Evolutionary conservation across 2,888 invertebrate genomes (phyloP).

Genomic region (Alloplasta piceator): DNA sequence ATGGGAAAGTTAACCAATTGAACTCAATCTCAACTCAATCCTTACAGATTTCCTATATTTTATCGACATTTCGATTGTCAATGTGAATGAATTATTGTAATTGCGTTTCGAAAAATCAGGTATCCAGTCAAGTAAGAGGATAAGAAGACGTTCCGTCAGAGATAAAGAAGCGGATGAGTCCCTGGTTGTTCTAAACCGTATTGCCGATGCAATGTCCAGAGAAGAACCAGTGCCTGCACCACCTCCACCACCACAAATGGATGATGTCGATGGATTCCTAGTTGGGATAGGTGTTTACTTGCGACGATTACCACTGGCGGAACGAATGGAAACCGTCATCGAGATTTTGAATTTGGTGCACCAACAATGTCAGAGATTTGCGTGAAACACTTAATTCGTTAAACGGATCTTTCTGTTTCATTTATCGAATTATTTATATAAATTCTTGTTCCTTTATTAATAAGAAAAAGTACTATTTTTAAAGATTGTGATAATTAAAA

Average conservation of each 20-base stretch:
- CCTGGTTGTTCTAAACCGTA: slow-evolving; percentile 4
- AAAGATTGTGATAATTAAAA: not conserved
- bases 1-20: slow-evolving; percentile 14
- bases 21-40: slow-evolving; percentile 13
- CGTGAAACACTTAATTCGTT: not conserved
- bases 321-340: slow-evolving; percentile 21
- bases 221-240: slow-evolving; percentile 21
- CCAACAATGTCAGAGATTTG: slow-evolving; percentile 14
- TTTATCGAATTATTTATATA: not conserved
- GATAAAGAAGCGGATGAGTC: slow-evolving; percentile 6
- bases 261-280: slow-evolving; percentile 27
- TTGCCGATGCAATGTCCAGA: slow-evolving; percentile 17
- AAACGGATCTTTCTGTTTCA: not conserved
- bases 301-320: slow-evolving; percentile 7
- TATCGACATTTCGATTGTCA: slow-evolving; percentile 2
- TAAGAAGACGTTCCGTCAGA: slow-evolving; percentile 16
- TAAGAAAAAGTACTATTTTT: not conserved
- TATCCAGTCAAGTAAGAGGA: slow-evolving; percentile 20
- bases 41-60: slow-evolving; percentile 8
- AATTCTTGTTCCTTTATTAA: not conserved
- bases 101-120: slow-evolving; percentile 25
- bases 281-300: slow-evolving; percentile 15
- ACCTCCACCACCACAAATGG: slow-evolving; percentile 32
- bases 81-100: slow-evolving; percentile 18
- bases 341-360: slow-evolving; percentile 26